Conservation (phyloP, 2,888 invertebrate genomes). For the Drosophila lacicola region DNA sequence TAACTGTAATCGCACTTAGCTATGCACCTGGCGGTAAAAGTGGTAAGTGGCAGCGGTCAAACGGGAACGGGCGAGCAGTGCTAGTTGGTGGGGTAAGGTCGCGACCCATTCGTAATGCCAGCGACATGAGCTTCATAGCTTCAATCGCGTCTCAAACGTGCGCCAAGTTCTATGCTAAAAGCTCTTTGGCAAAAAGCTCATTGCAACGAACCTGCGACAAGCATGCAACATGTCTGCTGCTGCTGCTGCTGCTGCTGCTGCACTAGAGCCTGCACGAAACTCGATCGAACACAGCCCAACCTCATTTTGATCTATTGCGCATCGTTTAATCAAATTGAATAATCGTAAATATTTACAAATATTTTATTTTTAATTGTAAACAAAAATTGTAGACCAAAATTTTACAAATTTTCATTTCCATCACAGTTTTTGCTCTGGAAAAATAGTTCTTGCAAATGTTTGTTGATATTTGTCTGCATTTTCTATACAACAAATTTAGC, state of each 20-base stretch:
- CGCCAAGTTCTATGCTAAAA: constrained; percentile 35
- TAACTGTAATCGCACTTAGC: constrained; percentile 32
- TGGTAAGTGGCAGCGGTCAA: neutral
- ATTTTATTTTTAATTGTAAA: no score
- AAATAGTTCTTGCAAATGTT: no score
- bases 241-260: constrained; percentile 5
- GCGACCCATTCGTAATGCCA: constrained; percentile 14
- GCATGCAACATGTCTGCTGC: constrained; percentile 33
- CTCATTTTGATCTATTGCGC: neutral
- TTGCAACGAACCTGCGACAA: constrained; percentile 47
- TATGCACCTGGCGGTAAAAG: constrained; percentile 8
- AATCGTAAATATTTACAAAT: no score
- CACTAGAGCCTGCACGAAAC: constrained; percentile 1
- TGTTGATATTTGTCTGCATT: no score
- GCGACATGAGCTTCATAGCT: constrained; percentile 11
- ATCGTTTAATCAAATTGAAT: no score
- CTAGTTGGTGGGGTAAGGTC: constrained; percentile 10
- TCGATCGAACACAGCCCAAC: neutral
- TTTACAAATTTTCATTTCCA: no score
- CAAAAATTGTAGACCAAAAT: no score
- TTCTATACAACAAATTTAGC: no score
- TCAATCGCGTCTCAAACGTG: constrained; percentile 18
- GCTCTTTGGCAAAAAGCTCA: constrained; percentile 36
- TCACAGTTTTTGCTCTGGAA: no score
- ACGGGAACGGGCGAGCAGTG: neutral